These are phyloP conservation scores for Xestia ashworthii DNA, from an alignment of 2,888 invertebrate species.

Conservation along the genomic window DNA sequence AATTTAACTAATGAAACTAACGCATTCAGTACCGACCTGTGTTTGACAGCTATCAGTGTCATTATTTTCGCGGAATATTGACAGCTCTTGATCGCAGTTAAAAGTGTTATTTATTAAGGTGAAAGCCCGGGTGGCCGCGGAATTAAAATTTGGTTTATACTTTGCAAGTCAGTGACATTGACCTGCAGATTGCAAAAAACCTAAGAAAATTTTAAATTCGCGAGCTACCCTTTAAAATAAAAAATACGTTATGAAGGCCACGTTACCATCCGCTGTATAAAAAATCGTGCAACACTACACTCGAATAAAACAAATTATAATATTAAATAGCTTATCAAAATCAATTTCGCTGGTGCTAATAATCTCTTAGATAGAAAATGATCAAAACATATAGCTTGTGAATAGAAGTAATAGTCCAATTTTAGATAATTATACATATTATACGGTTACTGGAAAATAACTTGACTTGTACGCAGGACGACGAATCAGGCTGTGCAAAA, in stretches of 20 bases:
- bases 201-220: no score
- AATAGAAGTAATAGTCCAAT: slow-evolving; percentile 60
- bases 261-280: neutral
- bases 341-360: slow-evolving; percentile 72
- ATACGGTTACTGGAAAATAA: neutral
- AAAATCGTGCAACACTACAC: slow-evolving; percentile 9
- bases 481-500: no score
- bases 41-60: neutral
- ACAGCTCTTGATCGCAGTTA: neutral
- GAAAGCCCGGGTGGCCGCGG: no score
- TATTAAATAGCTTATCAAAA: slow-evolving; percentile 55
- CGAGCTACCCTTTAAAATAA: neutral
- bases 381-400: slow-evolving; percentile 43
- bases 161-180: no score
- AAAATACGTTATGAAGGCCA: neutral
- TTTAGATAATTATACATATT: slow-evolving; percentile 44
- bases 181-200: no score
- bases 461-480: neutral
- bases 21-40: neutral
- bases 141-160: neutral
- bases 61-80: neutral
- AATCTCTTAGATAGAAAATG: slow-evolving; percentile 46
- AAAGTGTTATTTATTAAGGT: neutral
- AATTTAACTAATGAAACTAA: neutral
- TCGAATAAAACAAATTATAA: slow-evolving; percentile 13